A percentile compares a stretch with the other conserved stretches of the same genome.
Conservation (phyloP, 2,113 vertebrate species). For the Tinamus guttatus region DNA sequence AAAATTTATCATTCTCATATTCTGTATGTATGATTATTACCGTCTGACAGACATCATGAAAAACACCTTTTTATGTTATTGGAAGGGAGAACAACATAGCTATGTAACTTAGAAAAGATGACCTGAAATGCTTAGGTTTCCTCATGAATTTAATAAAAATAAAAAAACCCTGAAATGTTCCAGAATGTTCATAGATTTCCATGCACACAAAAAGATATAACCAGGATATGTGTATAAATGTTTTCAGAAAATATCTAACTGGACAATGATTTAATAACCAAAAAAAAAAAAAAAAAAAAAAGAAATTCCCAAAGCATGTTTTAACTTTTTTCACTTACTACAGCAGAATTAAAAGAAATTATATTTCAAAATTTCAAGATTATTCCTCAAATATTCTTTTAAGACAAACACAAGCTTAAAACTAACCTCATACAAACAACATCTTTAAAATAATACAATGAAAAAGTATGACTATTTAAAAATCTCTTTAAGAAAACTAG, state of each 20-base stretch:
- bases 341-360: neutral
- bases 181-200: neutral
- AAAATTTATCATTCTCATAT: neutral
- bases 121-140: neutral
- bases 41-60: neutral
- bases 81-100: neutral
- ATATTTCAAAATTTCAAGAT: neutral
- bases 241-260: neutral
- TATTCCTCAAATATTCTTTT: neutral
- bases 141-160: neutral
- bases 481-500: neutral
- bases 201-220: neutral
- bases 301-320: neutral
- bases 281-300: neutral
- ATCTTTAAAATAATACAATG: neutral
- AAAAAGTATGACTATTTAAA: neutral
- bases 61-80: neutral
- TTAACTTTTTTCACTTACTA: neutral
- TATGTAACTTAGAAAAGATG: neutral
- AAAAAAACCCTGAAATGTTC: neutral
- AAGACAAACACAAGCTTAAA: neutral
- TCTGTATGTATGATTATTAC: neutral
- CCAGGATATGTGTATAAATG: neutral
- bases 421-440: neutral
- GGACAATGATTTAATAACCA: neutral